Evolutionary conservation across 2,113 vertebrate genomes (phyloP).

Genomic region (Hydrochoerus hydrochaeris): DNA sequence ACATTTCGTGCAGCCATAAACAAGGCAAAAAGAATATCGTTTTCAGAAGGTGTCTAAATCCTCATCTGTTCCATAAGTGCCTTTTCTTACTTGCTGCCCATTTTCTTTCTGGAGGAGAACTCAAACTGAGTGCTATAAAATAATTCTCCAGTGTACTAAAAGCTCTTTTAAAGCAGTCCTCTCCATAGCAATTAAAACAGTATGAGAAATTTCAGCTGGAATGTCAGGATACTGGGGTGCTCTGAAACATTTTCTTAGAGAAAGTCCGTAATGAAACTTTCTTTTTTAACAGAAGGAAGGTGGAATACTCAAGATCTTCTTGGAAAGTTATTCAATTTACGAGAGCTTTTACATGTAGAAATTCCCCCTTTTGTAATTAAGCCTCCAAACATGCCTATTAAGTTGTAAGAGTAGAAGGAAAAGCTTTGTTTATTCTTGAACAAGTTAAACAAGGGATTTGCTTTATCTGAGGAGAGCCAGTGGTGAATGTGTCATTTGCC

Average conservation of each 20-base stretch:
- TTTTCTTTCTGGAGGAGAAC: slow-evolving; percentile 58
- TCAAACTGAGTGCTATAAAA: slow-evolving; percentile 49
- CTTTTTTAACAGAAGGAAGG: not conserved
- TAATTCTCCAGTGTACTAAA: slow-evolving; percentile 55
- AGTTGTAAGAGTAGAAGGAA: slow-evolving; percentile 76
- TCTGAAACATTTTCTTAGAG: slow-evolving; percentile 72
- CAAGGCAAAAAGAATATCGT: slow-evolving; percentile 1
- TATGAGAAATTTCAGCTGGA: not conserved
- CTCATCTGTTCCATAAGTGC: slow-evolving; percentile 31
- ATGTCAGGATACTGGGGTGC: not conserved
- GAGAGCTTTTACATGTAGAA: slow-evolving; percentile 68
- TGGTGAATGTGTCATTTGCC: slow-evolving; percentile 87
- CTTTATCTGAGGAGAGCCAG: slow-evolving; percentile 86
- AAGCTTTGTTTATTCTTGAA: slow-evolving; percentile 84
- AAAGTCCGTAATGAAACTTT: slow-evolving; percentile 52
- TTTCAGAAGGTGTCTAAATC: slow-evolving; percentile 49
- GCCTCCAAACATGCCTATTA: slow-evolving; percentile 83
- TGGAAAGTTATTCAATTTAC: slow-evolving; percentile 34
- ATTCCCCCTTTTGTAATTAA: slow-evolving; percentile 79
- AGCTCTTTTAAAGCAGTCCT: not conserved
- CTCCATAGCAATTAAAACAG: slow-evolving; percentile 29
- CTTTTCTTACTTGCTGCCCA: slow-evolving; percentile 1
- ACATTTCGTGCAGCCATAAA: slow-evolving; percentile 11
- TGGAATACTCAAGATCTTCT: slow-evolving; percentile 45
- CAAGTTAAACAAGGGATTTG: slow-evolving; percentile 87